Percentiles rank a stretch among this genome's conserved stretches.
Conservation (phyloP, 2,113 vertebrate species). For the Ranitomeya variabilis region DNA sequence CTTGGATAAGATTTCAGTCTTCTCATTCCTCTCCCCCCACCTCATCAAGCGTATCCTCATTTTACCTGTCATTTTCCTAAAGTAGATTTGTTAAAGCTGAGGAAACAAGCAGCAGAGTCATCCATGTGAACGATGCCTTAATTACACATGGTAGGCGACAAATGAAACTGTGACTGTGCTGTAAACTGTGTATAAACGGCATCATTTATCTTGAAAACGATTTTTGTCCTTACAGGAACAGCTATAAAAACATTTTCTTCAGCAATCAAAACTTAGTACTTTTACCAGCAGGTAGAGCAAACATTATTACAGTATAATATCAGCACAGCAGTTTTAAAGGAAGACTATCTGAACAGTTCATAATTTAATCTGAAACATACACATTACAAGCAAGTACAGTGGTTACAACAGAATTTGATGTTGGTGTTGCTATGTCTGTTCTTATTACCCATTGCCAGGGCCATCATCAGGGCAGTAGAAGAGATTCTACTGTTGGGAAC, state of each 20-base stretch:
- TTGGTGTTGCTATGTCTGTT: background rate
- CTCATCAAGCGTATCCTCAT: constrained; percentile 30
- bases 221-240: constrained; percentile 35
- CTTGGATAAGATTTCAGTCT: constrained; percentile 10
- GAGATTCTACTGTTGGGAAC: background rate
- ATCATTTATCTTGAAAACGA: constrained; percentile 28
- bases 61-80: constrained; percentile 9
- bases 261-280: constrained; percentile 29
- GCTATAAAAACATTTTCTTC: constrained; percentile 26
- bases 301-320: background rate
- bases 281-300: constrained; percentile 33
- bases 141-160: constrained; percentile 31
- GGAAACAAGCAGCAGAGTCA: constrained; percentile 11
- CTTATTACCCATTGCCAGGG: background rate
- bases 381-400: background rate
- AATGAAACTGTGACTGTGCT: constrained; percentile 29
- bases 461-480: background rate
- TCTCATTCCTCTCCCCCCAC: background rate
- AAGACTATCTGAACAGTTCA: background rate
- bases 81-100: constrained; percentile 16
- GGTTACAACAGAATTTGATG: background rate
- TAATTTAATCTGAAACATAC: background rate
- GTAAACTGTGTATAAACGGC: constrained; percentile 10
- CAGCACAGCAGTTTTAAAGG: constrained; percentile 10
- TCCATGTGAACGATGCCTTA: constrained; percentile 29